phyloP scores from a whole-genome alignment of 2,797 vertebrate genomes.

The Thalassophryne amazonica region DNA sequence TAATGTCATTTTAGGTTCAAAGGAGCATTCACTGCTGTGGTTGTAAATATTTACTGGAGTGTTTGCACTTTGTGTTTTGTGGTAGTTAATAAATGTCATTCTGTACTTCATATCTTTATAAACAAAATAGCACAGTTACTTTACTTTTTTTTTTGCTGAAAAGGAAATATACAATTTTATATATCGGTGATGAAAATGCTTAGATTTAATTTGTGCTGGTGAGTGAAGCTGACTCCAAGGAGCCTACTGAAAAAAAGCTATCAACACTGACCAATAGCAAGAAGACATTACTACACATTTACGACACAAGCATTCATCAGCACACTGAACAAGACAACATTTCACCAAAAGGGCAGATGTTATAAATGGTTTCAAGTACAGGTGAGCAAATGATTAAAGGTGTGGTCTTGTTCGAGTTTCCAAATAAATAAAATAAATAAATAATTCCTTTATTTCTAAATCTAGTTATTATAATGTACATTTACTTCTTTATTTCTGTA shows the following conservation, averaged over 20 bases:
- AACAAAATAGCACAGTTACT: slow-evolving; percentile 31
- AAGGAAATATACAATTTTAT: slow-evolving; percentile 10
- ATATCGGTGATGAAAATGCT: slow-evolving; percentile 40
- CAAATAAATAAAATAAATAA: no score
- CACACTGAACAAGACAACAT: background rate
- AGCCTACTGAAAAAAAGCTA: slow-evolving; percentile 26
- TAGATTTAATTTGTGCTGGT: slow-evolving; percentile 58
- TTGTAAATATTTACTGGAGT: no score
- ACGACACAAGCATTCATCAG: slow-evolving; percentile 20
- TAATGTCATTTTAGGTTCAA: background rate
- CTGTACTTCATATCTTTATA: background rate
- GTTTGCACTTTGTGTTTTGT: no score
- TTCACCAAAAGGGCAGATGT: background rate
- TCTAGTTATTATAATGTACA: no score
- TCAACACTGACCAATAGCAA: slow-evolving; percentile 22
- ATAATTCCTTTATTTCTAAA: no score
- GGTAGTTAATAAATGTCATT: background rate
- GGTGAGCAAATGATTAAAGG: slow-evolving; percentile 1
- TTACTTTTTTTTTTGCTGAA: background rate
- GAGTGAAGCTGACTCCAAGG: slow-evolving; percentile 42
- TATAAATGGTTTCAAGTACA: background rate
- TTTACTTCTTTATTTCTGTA: no score
- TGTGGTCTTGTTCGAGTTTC: no score
- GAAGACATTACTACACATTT: slow-evolving; percentile 18
- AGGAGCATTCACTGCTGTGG: background rate